phyloP scores from a whole-genome alignment of 1,140 invertebrate species.

The Periplaneta americana region DNA sequence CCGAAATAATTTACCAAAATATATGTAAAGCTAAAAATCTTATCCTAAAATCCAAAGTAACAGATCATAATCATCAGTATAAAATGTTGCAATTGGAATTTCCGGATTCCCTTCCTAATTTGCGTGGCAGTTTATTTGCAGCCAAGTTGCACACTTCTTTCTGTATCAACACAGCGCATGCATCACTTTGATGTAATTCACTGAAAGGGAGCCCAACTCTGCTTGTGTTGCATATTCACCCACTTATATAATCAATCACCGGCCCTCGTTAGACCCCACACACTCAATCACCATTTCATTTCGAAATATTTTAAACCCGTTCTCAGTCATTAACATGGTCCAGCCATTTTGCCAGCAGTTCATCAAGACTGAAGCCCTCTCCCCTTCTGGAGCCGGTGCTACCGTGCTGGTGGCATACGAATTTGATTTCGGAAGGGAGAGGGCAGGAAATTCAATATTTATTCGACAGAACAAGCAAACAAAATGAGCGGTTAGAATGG shows the following conservation, averaged over 20 bases:
- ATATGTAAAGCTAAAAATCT: no score
- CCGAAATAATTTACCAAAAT: no score
- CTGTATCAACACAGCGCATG: no score
- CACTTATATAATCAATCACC: background rate
- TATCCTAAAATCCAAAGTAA: no score
- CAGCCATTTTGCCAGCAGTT: background rate
- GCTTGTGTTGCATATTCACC: no score
- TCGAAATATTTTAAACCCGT: background rate
- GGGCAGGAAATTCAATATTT: background rate
- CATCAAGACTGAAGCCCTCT: background rate
- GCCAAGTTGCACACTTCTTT: no score
- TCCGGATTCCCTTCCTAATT: no score
- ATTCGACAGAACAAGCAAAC: background rate
- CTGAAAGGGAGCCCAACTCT: no score
- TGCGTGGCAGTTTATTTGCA: no score
- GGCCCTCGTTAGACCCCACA: background rate
- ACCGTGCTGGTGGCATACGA: background rate
- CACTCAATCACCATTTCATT: background rate
- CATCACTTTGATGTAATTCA: no score
- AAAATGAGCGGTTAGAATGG: background rate
- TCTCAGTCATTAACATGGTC: background rate
- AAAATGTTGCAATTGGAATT: no score
- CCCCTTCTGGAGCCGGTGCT: background rate
- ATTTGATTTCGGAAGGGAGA: background rate
- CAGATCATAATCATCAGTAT: no score